phyloP scores from a whole-genome alignment of 2,888 invertebrate species.

The Silvanus unidentatus region DNA sequence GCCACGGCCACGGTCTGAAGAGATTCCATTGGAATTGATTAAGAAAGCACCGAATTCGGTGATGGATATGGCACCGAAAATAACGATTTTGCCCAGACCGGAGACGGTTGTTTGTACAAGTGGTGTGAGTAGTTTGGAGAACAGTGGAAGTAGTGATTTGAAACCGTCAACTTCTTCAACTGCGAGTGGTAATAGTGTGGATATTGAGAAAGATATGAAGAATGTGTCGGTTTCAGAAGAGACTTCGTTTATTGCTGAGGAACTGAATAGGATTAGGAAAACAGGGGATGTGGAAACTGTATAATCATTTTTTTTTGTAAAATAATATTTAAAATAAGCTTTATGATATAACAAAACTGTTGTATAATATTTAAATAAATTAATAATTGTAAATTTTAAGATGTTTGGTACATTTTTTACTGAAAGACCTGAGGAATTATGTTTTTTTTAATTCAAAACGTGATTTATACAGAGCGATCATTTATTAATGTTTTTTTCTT shows the following conservation, averaged over 20 bases:
- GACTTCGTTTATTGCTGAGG: conserved; percentile 69
- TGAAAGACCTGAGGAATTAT: no score
- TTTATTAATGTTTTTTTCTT: no score
- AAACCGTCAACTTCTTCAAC: no score
- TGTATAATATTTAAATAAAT: no score
- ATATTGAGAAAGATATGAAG: conserved; percentile 21
- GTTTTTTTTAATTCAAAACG: no score
- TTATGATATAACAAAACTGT: no score
- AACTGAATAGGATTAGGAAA: conserved; percentile 28
- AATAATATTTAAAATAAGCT: no score
- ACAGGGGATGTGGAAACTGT: conserved; percentile 1
- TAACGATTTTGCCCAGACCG: conserved; percentile 43
- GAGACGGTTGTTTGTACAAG: not conserved
- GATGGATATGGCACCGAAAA: conserved; percentile 44
- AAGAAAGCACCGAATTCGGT: conserved; percentile 53
- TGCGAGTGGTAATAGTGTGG: no score
- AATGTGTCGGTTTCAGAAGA: conserved; percentile 56
- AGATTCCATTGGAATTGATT: conserved; percentile 77
- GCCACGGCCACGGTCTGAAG: conserved; percentile 70
- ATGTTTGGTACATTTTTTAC: no score
- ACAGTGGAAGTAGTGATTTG: not conserved
- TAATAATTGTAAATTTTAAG: no score
- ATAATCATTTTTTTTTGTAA: not conserved
- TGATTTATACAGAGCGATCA: no score
- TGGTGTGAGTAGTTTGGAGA: not conserved